Evolutionary conservation across 1,140 invertebrate genomes (phyloP).

Genomic region (Saccostrea glomerata): DNA sequence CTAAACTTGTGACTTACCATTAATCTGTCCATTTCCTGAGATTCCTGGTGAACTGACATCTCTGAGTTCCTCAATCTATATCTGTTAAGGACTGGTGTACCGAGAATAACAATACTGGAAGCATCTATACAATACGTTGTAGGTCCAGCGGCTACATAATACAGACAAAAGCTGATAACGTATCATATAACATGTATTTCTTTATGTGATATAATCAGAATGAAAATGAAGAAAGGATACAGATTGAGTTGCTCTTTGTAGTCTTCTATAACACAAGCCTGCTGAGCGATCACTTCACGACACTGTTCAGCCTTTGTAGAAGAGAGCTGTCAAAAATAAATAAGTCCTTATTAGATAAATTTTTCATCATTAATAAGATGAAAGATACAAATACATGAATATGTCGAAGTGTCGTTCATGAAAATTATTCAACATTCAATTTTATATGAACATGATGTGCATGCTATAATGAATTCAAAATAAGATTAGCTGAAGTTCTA

Average conservation of each 20-base stretch:
- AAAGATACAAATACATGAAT: background rate
- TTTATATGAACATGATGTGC: too few relatives aligned
- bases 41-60: background rate
- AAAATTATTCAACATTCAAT: too few relatives aligned
- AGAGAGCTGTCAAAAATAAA: background rate
- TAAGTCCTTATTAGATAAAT: too few relatives aligned
- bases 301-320: background rate
- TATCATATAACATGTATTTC: too few relatives aligned
- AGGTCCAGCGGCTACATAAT: too few relatives aligned
- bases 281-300: background rate
- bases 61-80: background rate
- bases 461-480: too few relatives aligned
- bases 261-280: background rate
- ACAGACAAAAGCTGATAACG: too few relatives aligned
- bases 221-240: background rate
- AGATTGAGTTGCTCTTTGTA: conserved; percentile 15
- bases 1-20: background rate
- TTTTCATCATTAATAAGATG: background rate
- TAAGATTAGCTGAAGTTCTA: too few relatives aligned
- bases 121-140: background rate
- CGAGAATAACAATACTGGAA: background rate
- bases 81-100: background rate
- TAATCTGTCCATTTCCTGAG: conserved; percentile 17
- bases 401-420: too few relatives aligned
- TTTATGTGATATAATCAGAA: too few relatives aligned